Evolutionary conservation across 2,888 invertebrate genomes (phyloP), one percentile per base, ranked within the genome.

Genomic region (Drosophila mercatorum): DNA sequence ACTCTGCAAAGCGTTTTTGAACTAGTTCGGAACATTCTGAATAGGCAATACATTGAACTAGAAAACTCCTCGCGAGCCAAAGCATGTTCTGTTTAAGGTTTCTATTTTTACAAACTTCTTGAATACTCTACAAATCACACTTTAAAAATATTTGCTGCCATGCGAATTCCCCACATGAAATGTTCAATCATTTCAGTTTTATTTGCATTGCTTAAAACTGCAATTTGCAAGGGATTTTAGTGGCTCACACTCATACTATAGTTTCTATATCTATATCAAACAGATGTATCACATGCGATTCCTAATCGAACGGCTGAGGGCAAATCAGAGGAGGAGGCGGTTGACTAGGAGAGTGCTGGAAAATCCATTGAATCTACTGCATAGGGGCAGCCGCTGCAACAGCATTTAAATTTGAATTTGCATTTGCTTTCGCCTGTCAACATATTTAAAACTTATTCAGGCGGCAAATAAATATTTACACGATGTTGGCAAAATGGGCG

Each of bases 391-490:
- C 28, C n/a, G 49, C 41, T 72, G 78, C 68, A 56, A 28, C 67
- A 64, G 69, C 76, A 69, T 41, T 64, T 59, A 46, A 14, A 28
- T n/a, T 12, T 6, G 44, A 36, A 58, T 46, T 53, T 40, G 62
- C 46, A 62, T 46, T 60, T 53, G 66, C 47, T 41, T 43, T 63
- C 43, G 40, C 12, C 63, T 43, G 64, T 56, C 78, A 68, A 86
- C 89, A 86, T 89, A 88, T 90, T 84, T 84, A 84, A 84, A 80
- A 89, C 83, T 86, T 84, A 86, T 72, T 90, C 90, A 73, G 87
- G 84, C 84, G 75, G 70, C 72, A 80, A 78, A 84, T 86, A 84
- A 90, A 90, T 84, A 83, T 84, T 84, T 88, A 88, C 84, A 77
- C 78, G 67, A 63, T 68, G 83, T 68, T 68, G 68, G 36, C 56